Conservation (phyloP, 1,140 invertebrate genomes). For the Brachionus sp. region DNA sequence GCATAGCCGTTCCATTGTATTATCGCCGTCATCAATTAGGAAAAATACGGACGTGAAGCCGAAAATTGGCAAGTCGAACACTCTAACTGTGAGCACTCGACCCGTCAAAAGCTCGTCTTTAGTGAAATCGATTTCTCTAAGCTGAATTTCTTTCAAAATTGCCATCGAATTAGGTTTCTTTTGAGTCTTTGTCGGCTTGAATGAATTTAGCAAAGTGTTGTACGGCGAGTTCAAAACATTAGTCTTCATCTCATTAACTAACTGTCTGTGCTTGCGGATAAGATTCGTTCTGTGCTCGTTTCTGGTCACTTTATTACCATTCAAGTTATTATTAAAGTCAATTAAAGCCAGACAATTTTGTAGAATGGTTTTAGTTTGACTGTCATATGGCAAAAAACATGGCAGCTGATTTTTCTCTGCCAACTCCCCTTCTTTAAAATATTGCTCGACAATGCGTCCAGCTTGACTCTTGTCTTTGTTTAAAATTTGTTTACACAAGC, state of each 20-base stretch:
- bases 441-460: background rate
- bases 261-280: background rate
- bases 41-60: background rate
- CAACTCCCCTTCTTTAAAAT: background rate
- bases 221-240: background rate
- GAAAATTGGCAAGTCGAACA: background rate
- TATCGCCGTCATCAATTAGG: background rate
- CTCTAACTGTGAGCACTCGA: background rate
- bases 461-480: background rate
- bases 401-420: slow-evolving; percentile 21
- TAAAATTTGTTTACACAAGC: background rate
- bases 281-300: background rate
- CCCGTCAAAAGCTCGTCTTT: background rate
- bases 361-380: background rate
- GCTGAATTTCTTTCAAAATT: background rate
- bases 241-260: background rate
- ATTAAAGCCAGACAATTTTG: background rate
- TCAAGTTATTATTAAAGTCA: background rate
- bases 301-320: background rate
- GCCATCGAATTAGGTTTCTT: background rate
- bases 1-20: background rate
- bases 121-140: background rate
- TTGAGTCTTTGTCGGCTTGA: background rate
- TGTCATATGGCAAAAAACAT: slow-evolving; percentile 35
- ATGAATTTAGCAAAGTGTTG: background rate